Conservation (phyloP, 2,888 invertebrate species). For the Athalia cordata region DNA sequence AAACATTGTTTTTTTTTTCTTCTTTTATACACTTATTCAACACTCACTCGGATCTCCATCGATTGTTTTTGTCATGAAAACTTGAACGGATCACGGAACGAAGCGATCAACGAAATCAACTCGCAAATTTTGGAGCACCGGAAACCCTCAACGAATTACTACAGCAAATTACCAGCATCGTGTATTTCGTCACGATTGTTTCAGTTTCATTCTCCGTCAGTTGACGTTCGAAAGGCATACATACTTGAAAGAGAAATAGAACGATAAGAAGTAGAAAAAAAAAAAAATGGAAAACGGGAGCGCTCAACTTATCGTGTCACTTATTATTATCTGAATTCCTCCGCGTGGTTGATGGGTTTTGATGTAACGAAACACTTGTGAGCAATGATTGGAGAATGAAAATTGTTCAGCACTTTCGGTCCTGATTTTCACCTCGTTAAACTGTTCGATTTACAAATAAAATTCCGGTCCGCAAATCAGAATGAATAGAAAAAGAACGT, state of each 20-base stretch:
- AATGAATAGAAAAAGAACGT: no score
- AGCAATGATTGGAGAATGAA: no score
- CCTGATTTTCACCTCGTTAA: no score
- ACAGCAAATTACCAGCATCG: no score
- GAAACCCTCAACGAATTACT: no score
- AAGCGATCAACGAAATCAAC: not conserved
- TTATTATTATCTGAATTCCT: not conserved
- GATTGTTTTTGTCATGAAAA: conserved; percentile 11
- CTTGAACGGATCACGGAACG: not conserved
- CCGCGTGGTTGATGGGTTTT: not conserved
- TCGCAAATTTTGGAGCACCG: not conserved
- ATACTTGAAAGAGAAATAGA: no score
- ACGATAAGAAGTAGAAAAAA: not conserved
- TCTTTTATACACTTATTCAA: not conserved
- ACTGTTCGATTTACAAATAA: no score
- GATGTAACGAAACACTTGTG: no score
- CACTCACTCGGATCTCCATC: not conserved
- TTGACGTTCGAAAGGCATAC: not conserved
- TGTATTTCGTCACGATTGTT: no score
- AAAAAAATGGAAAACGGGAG: not conserved
- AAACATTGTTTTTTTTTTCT: conserved; percentile 10
- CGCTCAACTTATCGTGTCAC: not conserved
- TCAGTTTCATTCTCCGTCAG: not conserved
- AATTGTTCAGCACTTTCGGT: no score
- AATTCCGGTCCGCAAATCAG: no score